Percentiles rank a stretch among this genome's conserved stretches.
Evolutionary conservation across 2,113 vertebrate genomes (phyloP).

Genomic region (Forbesichthys papilliferus): DNA sequence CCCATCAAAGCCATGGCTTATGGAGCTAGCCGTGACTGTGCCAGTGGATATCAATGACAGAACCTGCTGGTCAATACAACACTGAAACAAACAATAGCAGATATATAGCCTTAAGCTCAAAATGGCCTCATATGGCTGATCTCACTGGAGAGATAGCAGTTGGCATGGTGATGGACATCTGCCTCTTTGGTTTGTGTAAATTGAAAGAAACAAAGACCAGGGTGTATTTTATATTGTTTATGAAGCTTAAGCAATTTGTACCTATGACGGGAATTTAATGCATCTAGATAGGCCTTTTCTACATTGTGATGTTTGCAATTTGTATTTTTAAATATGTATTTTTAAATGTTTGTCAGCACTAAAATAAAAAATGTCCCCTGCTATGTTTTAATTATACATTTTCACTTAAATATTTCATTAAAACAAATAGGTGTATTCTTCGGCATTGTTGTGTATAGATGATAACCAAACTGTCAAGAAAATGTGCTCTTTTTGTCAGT

Average conservation of each 20-base stretch:
- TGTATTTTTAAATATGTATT: background rate
- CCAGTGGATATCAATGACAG: slow-evolving; percentile 24
- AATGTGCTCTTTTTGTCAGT: background rate
- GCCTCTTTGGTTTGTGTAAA: slow-evolving; percentile 15
- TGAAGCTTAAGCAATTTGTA: background rate
- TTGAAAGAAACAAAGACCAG: slow-evolving; percentile 8
- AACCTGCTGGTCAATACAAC: slow-evolving; percentile 44
- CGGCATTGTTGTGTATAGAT: too few species aligned
- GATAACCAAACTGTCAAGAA: too few species aligned
- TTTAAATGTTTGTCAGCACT: background rate
- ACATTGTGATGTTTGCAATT: background rate
- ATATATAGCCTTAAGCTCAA: slow-evolving; percentile 9
- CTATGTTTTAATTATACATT: too few species aligned
- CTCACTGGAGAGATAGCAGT: slow-evolving; percentile 31
- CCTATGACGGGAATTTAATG: background rate
- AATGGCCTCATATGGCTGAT: slow-evolving; percentile 19
- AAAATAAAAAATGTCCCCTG: too few species aligned
- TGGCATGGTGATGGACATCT: slow-evolving; percentile 2
- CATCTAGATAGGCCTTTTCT: background rate
- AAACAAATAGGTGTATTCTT: too few species aligned
- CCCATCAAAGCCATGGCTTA: background rate
- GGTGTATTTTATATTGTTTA: background rate
- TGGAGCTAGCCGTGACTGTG: background rate
- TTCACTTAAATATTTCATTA: too few species aligned
- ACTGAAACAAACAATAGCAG: slow-evolving; percentile 25